These are phyloP conservation scores for Drosophila sturtevanti DNA, from an alignment of 1,140 invertebrate genomes.

Conservation along the genomic window DNA sequence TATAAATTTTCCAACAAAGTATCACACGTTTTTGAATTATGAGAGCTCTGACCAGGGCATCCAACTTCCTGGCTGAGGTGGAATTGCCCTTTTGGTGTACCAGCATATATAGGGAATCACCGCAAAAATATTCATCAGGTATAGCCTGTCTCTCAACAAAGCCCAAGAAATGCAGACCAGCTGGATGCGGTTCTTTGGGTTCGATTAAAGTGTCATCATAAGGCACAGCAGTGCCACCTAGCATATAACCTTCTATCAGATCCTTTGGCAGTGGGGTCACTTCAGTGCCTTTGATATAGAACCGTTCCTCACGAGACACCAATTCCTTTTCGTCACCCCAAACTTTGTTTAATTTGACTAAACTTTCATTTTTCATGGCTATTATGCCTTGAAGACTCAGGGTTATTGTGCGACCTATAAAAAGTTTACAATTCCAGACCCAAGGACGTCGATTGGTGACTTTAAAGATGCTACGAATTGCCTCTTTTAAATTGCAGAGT, in stretches of 20 bases:
- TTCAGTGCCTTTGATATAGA: conserved; percentile 63
- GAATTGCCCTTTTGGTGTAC: conserved; percentile 61
- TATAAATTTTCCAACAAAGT: conserved; percentile 75
- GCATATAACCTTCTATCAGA: conserved; percentile 76
- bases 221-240: conserved; percentile 72
- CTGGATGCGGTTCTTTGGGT: conserved; percentile 37
- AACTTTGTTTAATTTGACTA: conserved; percentile 66
- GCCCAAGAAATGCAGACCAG: conserved; percentile 69
- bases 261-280: conserved; percentile 55
- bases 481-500: conserved; percentile 68
- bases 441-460: conserved; percentile 62
- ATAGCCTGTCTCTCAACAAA: conserved; percentile 61
- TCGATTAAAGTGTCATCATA: conserved; percentile 67
- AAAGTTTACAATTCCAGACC: conserved; percentile 64
- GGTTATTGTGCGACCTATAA: conserved; percentile 61
- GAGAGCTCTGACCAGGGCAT: conserved; percentile 67
- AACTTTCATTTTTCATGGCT: conserved; percentile 69
- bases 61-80: conserved; percentile 62
- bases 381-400: conserved; percentile 68
- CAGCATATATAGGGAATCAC: conserved; percentile 67
- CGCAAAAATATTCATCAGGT: conserved; percentile 68
- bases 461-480: conserved; percentile 46
- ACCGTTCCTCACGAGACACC: conserved; percentile 54
- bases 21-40: conserved; percentile 47
- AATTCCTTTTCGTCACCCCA: conserved; percentile 58